Evolutionary conservation across 2,888 invertebrate genomes (phyloP), one percentile per base, ranked within the genome.

Genomic region (Rhingia rostrata): DNA sequence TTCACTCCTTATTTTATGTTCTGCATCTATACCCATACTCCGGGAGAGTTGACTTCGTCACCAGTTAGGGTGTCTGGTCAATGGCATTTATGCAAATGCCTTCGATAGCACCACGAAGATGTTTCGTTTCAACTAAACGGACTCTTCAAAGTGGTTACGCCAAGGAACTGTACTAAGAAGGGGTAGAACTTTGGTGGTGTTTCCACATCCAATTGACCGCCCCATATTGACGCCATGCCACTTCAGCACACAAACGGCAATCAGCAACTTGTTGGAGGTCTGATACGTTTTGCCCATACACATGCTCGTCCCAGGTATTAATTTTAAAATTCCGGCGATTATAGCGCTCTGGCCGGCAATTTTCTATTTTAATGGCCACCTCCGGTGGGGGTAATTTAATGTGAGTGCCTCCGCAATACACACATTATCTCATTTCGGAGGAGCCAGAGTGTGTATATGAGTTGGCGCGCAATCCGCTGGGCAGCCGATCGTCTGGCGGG

Each of bases 271-370:
- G 49, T 67, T 60, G 49, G 35, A 74, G 78, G 72, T 78, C 69
- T 6, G 58, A 37, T 32, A 51, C 43, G 41, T 12, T 54, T 9
- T 70, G 12, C 53, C 61, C 66, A 54, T 53, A 67, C 79, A 83
- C 67, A 83, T 78, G 83, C 78, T 73, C 69, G 67, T 58, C 64
- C 66, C 67, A 67, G 67, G 78, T 79, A 79, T 84, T 79, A 84
- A 84, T 73, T 84, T 74, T 66, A 49, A 84, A 84, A 84, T 84
- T 84, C 84, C 74, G 84, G 79, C 74, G 84, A 84, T 84, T 84
- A 84, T 47, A 72, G 60, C 14, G 53, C 43, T 22, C 22, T 64
- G 84, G 79, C 60, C 74, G 64, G 79, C 64, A 84, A 79, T 84
- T 79, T 79, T 74, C 84, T 69, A 74, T 84, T 83, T 84, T 84